Evolutionary conservation across 2,113 vertebrate genomes (phyloP).

Genomic region (Silurus asotus): DNA sequence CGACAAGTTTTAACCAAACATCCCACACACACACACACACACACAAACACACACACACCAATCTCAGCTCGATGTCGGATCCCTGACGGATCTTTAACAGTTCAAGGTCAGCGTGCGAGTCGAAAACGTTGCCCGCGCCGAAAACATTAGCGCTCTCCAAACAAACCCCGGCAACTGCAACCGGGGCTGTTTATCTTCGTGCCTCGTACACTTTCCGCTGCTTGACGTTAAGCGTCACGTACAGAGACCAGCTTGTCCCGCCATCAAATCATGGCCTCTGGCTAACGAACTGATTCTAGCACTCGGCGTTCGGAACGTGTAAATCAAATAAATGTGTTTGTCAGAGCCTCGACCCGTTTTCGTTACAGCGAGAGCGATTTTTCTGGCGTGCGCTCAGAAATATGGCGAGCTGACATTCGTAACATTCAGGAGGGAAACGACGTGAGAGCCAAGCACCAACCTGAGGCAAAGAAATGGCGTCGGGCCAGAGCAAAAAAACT

Average conservation of each 20-base stretch:
- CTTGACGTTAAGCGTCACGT: neutral
- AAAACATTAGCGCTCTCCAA: neutral
- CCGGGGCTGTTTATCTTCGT: slow-evolving; percentile 3
- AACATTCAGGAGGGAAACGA: slow-evolving; percentile 27
- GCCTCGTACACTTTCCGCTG: slow-evolving; percentile 13
- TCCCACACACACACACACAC: neutral
- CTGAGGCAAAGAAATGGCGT: slow-evolving; percentile 38
- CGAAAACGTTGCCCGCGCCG: neutral
- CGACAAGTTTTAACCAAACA: neutral
- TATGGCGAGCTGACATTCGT: slow-evolving; percentile 41
- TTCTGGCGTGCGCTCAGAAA: slow-evolving; percentile 63
- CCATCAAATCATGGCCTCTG: slow-evolving; percentile 6
- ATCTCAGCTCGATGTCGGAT: neutral
- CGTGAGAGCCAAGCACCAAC: slow-evolving; percentile 23
- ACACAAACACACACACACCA: too few species aligned
- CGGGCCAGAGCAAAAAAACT: slow-evolving; percentile 27
- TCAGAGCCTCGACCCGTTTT: slow-evolving; percentile 34
- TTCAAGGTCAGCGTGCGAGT: neutral
- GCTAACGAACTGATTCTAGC: neutral
- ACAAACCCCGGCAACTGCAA: neutral
- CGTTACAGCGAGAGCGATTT: neutral
- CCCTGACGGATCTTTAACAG: neutral
- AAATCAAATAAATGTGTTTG: slow-evolving; percentile 51
- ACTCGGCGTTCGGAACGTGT: slow-evolving; percentile 9
- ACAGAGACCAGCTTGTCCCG: neutral